These are phyloP conservation scores for Hemibagrus wyckioides DNA, from an alignment of 2,113 vertebrate species.

Conservation along the genomic window DNA sequence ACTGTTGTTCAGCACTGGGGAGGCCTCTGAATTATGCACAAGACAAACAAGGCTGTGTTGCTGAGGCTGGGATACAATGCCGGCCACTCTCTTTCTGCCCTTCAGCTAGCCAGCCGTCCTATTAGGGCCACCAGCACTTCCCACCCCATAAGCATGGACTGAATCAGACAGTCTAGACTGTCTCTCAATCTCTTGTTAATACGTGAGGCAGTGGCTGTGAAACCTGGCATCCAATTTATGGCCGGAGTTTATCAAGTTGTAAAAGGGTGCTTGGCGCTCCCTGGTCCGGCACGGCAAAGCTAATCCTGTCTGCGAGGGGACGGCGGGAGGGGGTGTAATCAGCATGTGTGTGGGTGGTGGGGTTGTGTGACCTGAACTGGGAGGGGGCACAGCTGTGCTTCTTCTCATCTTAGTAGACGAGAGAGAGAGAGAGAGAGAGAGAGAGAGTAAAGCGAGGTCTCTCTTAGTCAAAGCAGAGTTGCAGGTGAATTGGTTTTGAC, in stretches of 20 bases:
- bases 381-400: slow-evolving; percentile 27
- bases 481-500: slow-evolving; percentile 54
- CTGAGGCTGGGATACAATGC: slow-evolving; percentile 35
- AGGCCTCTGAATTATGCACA: slow-evolving; percentile 48
- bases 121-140: slow-evolving; percentile 2
- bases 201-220: slow-evolving; percentile 40
- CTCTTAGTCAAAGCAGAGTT: slow-evolving; percentile 25
- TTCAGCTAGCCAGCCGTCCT: slow-evolving; percentile 20
- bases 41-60: slow-evolving; percentile 51
- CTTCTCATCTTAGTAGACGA: background rate
- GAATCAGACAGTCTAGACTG: slow-evolving; percentile 1
- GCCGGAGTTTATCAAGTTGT: slow-evolving; percentile 52
- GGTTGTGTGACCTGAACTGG: slow-evolving; percentile 7
- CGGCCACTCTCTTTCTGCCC: slow-evolving; percentile 15
- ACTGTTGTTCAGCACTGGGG: slow-evolving; percentile 26
- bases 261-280: slow-evolving; percentile 51
- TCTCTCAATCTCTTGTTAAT: slow-evolving; percentile 47
- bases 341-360: background rate
- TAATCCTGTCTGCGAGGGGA: slow-evolving; percentile 49
- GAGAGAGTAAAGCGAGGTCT: background rate
- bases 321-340: slow-evolving; percentile 12
- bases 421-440: background rate
- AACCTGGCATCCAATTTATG: slow-evolving; percentile 48
- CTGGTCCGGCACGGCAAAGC: slow-evolving; percentile 21
- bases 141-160: background rate